Conservation (phyloP, 2,797 vertebrate genomes). For the Gallinago solitaria region DNA sequence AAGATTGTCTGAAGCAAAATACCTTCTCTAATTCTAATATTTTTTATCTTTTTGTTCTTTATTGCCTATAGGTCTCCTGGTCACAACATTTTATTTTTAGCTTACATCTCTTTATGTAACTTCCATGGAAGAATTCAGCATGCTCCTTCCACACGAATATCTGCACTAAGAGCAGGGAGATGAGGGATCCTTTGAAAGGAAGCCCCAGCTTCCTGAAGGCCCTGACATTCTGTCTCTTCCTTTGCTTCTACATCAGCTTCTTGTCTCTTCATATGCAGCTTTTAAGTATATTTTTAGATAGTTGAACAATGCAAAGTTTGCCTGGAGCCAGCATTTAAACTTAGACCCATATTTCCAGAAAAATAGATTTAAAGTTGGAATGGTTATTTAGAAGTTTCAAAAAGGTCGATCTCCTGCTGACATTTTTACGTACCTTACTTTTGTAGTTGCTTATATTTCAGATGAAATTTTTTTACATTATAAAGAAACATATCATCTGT, state of each 20-base stretch:
- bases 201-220: conserved; percentile 14
- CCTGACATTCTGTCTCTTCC: conserved; percentile 42
- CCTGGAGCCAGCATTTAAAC: conserved; percentile 54
- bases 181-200: conserved; percentile 10
- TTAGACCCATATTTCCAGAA: conserved; percentile 38
- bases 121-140: neutral
- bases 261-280: conserved; percentile 45
- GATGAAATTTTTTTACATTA: neutral
- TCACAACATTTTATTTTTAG: conserved; percentile 7
- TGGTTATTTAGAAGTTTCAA: conserved; percentile 11
- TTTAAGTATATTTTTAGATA: conserved; percentile 70
- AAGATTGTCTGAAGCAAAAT: neutral
- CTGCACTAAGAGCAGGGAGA: neutral
- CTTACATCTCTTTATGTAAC: neutral
- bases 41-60: neutral
- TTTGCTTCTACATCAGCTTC: conserved; percentile 42
- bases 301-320: conserved; percentile 58
- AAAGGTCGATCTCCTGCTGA: neutral
- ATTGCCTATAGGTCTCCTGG: neutral
- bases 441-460: conserved; percentile 1
- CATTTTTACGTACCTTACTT: conserved; percentile 25
- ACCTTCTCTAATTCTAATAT: neutral
- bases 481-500: neutral
- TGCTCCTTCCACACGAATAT: neutral
- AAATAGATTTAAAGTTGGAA: conserved; percentile 4